Base-by-base conservation (phyloP, 2,113 vertebrate genomes). In the Empidonax alnorum region DNA sequence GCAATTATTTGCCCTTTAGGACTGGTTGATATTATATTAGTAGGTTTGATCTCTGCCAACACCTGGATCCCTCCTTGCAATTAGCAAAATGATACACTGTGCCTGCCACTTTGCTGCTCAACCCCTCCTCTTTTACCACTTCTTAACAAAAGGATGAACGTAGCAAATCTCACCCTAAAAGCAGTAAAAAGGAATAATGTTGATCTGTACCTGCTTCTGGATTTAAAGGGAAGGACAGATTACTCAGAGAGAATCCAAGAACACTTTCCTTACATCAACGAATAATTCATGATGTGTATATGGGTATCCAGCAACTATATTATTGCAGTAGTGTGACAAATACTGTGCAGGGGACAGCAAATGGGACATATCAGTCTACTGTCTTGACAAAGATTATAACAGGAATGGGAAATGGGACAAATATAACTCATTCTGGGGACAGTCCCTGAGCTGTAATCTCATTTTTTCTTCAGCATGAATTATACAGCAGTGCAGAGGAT, bases 271-370 rank as follows among this genome's bases (percentile, higher is more conserved):
- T 92, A 77, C 46, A 91, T 84, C 81, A 92, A 80, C 89, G 93
- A 94, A 96, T 94, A 97, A 97, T 96, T 96, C 75, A 96, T 78
- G 63, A 74, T 71, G 61, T 65, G 37, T 87, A 69, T 88, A 62
- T 71, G 75, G 47, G 47, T 61, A 91, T 66, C 39, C 55, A 83
- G 84, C 62, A 93, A 50, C 84, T 96, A 63, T 80, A 61, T 93
- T 87, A 93, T 90, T 85, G 49, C 59, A 75, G 74, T 52, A 86
- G 65, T 27, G 42, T 79, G 89, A 96, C 91, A 96, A 96, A 97
- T 94, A 92, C 20, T 79, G 87, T 93, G 91, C 96, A 88, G 71
- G 89, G 80, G 87, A 88, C 62, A 90, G 90, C 93, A 97, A 96
- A 96, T 87, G 85, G 83, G 89, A 84, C 63, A 25, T 84, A 89